Percentiles rank a stretch among this genome's conserved stretches.
These are phyloP conservation scores for Tipula unca DNA, from an alignment of 2,888 invertebrate species.

Conservation along the genomic window DNA sequence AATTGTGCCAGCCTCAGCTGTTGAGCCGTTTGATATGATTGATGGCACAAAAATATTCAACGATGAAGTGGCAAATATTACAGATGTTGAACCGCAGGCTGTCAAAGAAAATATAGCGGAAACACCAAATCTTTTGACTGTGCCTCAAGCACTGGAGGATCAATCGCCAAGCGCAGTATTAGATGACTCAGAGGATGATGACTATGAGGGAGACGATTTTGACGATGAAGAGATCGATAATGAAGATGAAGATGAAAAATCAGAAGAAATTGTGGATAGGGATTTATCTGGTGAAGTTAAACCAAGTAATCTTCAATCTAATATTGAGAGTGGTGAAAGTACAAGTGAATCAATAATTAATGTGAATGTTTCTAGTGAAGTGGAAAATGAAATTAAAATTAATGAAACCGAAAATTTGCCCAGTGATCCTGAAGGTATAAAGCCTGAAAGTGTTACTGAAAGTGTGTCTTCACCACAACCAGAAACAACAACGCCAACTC, in stretches of 20 bases:
- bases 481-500: neutral
- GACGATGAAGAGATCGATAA: constrained; percentile 27
- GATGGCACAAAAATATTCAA: constrained; percentile 59
- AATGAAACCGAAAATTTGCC: neutral
- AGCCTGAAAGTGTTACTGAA: neutral
- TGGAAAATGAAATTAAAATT: neutral
- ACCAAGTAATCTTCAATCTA: neutral
- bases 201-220: constrained; percentile 19
- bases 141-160: neutral
- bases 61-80: constrained; percentile 19
- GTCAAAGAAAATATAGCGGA: neutral
- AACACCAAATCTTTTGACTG: neutral
- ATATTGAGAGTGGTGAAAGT: neutral
- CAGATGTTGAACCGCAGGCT: neutral
- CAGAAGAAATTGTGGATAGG: constrained; percentile 28
- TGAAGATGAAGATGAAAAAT: constrained; percentile 32
- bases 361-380: neutral
- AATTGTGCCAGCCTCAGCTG: neutral
- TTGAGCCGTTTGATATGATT: constrained; percentile 42
- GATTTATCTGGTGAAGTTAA: constrained; percentile 23
- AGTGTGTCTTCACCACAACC: neutral
- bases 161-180: neutral
- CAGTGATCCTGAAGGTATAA: neutral
- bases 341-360: neutral
- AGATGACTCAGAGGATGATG: neutral